Conservation (phyloP, 2,113 vertebrate species). For the Brevimyrus niger region DNA sequence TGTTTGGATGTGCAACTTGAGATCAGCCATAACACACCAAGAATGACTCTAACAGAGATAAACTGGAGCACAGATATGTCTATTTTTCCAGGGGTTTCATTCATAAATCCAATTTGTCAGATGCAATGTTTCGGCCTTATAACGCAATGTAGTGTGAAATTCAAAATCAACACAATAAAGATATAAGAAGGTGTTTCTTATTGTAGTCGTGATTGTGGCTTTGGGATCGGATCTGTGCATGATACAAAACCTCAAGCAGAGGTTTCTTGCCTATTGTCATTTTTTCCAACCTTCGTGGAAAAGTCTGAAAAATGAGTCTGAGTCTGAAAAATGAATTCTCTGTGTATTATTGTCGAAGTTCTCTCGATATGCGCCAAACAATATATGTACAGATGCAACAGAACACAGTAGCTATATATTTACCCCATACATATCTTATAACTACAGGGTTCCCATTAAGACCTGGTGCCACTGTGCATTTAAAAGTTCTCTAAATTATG, state of each 20-base stretch:
- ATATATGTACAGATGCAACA: background rate
- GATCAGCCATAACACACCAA: background rate
- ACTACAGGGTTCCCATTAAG: background rate
- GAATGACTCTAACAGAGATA: background rate
- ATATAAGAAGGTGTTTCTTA: background rate
- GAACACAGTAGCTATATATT: background rate
- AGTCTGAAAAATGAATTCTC: conserved; percentile 21
- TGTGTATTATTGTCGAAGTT: conserved; percentile 1
- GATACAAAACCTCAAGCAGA: background rate
- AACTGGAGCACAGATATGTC: background rate
- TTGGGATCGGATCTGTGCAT: background rate
- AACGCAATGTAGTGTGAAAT: conserved; percentile 4
- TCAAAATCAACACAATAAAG: background rate
- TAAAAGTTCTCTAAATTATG: conserved; percentile 7
- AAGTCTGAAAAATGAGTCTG: no score
- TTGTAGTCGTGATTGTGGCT: background rate
- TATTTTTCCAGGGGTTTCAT: background rate
- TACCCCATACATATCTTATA: background rate
- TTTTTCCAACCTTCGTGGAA: background rate
- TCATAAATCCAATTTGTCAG: conserved; percentile 13
- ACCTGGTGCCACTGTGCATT: background rate
- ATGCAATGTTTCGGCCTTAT: background rate
- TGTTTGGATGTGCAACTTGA: background rate
- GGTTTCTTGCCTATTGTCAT: background rate
- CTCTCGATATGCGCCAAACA: background rate